Evolutionary conservation across 2,888 invertebrate species (phyloP), one percentile per base, ranked within the genome.

Genomic region (Erebia ligea): DNA sequence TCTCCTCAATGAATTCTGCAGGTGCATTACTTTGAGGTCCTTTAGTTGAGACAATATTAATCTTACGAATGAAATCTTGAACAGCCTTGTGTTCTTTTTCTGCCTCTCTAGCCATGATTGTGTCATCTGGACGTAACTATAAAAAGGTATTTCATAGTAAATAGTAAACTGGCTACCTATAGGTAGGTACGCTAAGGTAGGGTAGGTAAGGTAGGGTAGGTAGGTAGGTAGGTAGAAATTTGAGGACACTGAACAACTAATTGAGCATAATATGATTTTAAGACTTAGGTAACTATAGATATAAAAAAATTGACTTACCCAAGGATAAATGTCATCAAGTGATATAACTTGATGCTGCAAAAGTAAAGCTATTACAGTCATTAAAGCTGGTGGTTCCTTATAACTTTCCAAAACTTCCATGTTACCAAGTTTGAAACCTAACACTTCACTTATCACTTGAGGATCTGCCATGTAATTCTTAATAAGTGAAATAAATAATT

Each of bases 371-470:
- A 98, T 97, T 52, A 99, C 95, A 85, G 96, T 95, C 94, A 98
- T 99, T 64, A 99, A 90, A 0, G 98, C 97, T 65, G 95, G 95
- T 3, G 98, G 98, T 52, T 97, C 97, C 62, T 94, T 91, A 62
- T 92, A 94, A 65, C 91, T 92, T 50, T 94, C 94, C 71, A 89
- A 84, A 70, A 95, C 95, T 75, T 94, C 92, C 84, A 94, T 95
- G 79, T 96, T 95, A 68, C 96, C 95, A 84, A 97, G 96, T 88
- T 99, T 99, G 86, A 99, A 99, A 54, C 98, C 99, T 74, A 99
- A 94, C 54, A 99, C 97, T 91, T 99, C 99, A 79, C 98, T 98
- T 76, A 99, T 95, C 62, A 99, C 93, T 84, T 91, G 91, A 45
- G 93, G 89, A 78, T 98, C 98, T 73, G 96, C 96, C 95, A 98